These are phyloP conservation scores for Dasyprocta punctata DNA, from an alignment of 2,113 vertebrate genomes.

Conservation along the genomic window DNA sequence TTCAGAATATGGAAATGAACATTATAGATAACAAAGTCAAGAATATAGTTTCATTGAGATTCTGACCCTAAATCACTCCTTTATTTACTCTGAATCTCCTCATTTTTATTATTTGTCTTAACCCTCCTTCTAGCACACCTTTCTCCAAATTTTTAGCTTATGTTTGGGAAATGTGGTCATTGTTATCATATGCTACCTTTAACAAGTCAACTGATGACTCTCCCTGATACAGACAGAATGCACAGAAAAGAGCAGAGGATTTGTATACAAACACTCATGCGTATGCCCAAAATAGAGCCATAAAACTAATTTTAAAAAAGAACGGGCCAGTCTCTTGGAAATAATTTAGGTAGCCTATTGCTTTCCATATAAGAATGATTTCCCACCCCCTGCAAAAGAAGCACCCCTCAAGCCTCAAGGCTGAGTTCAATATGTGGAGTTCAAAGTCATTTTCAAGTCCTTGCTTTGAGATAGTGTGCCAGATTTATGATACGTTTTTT, in stretches of 20 bases:
- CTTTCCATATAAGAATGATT: neutral
- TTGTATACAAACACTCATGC: neutral
- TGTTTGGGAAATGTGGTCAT: neutral
- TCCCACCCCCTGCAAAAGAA: neutral
- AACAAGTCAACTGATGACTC: neutral
- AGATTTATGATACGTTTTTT: neutral
- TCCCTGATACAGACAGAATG: neutral
- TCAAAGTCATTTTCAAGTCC: neutral
- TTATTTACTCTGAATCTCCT: neutral
- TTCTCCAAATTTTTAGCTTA: neutral
- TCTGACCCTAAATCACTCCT: neutral
- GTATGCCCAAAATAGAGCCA: neutral
- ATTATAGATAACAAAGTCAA: neutral
- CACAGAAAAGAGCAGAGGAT: neutral
- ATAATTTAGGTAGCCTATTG: neutral
- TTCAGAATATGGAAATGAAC: neutral
- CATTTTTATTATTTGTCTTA: neutral
- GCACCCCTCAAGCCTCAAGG: neutral
- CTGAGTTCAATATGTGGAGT: neutral
- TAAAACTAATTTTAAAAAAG: neutral
- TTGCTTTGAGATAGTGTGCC: neutral
- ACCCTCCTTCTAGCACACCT: neutral
- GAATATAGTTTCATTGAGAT: no score
- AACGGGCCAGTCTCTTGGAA: neutral
- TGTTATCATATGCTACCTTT: neutral